These are phyloP conservation scores for Leptodactylus fallax DNA, from an alignment of 2,797 vertebrate species.

Conservation along the genomic window DNA sequence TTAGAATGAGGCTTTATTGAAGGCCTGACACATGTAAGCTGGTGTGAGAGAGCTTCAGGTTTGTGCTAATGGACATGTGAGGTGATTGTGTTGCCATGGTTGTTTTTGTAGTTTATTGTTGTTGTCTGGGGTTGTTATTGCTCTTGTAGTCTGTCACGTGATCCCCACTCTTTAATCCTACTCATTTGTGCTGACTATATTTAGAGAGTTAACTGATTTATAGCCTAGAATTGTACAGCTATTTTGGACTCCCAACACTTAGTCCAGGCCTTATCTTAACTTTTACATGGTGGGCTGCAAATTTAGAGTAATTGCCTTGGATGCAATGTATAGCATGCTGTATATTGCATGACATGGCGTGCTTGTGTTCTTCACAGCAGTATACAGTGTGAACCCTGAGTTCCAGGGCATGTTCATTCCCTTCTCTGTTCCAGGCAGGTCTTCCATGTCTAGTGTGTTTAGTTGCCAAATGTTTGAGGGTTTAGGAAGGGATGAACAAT, in stretches of 20 bases:
- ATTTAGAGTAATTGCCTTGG: conserved; percentile 2
- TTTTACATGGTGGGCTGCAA: neutral
- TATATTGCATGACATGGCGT: neutral
- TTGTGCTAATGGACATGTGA: neutral
- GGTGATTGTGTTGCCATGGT: conserved; percentile 1
- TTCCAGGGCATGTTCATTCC: conserved; percentile 18
- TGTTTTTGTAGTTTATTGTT: conserved; percentile 33
- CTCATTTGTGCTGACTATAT: conserved; percentile 29
- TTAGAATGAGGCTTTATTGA: conserved; percentile 35
- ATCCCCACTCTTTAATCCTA: conserved; percentile 19
- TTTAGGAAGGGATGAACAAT: conserved; percentile 59
- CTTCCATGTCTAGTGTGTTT: conserved; percentile 11
- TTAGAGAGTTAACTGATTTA: conserved; percentile 45
- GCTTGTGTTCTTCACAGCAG: neutral
- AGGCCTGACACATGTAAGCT: conserved; percentile 2
- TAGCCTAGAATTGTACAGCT: neutral
- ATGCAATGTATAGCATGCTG: conserved; percentile 39
- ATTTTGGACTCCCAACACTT: neutral
- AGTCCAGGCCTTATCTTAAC: neutral
- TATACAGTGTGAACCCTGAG: conserved; percentile 24
- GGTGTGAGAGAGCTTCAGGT: neutral
- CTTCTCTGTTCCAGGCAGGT: conserved; percentile 13
- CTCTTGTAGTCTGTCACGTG: conserved; percentile 11
- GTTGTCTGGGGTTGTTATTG: conserved; percentile 25
- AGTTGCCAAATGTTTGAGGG: conserved; percentile 32